These are phyloP conservation scores for Sakesphorus luctuosus DNA, from an alignment of 2,113 vertebrate genomes.

Conservation along the genomic window DNA sequence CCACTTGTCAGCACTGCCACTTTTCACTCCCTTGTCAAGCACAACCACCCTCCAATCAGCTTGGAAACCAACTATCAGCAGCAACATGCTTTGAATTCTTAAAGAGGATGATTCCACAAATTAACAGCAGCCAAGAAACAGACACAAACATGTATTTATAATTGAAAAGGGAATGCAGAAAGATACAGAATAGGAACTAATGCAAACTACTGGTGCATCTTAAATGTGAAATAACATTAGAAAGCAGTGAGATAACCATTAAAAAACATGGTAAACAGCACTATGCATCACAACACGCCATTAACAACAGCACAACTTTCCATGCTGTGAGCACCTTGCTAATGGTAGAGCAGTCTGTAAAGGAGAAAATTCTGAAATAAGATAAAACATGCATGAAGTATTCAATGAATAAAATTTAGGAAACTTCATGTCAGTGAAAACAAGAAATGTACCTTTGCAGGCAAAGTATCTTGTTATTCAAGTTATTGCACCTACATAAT, in stretches of 20 bases:
- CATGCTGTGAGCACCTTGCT: neutral
- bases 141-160: neutral
- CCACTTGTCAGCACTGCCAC: constrained; percentile 13
- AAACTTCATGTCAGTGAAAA: neutral
- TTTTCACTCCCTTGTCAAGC: neutral
- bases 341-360: neutral
- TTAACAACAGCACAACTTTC: neutral
- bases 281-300: neutral
- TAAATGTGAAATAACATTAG: neutral
- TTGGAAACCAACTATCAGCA: neutral
- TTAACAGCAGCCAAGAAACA: neutral
- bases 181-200: neutral
- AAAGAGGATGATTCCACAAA: neutral
- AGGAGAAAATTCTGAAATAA: neutral
- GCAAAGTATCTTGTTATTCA: neutral
- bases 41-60: neutral
- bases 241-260: neutral
- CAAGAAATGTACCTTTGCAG: neutral
- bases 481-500: neutral
- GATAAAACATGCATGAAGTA: neutral
- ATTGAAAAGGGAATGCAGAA: neutral
- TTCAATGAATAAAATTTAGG: neutral
- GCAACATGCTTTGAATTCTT: constrained; percentile 12
- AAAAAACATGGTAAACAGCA: neutral
- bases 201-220: neutral